These are phyloP conservation scores for Scarus forsteni DNA, from an alignment of 2,797 vertebrate species.

Conservation along the genomic window DNA sequence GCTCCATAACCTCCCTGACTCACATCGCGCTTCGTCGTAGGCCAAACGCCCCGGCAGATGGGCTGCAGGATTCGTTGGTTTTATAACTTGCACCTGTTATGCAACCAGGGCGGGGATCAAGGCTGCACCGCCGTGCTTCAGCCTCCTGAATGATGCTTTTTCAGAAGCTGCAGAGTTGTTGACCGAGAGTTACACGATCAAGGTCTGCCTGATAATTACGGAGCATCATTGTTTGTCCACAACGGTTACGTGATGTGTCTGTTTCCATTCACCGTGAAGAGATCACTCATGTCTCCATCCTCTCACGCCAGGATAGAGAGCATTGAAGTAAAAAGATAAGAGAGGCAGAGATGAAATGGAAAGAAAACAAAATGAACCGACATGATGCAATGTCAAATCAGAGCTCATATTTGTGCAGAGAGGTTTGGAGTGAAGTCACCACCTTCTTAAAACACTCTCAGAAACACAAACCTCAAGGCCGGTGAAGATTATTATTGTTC, in stretches of 20 bases:
- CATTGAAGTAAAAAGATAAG: neutral
- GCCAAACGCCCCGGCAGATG: slow-evolving; percentile 53
- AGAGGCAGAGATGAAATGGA: neutral
- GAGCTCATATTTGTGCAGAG: neutral
- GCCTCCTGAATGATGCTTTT: slow-evolving; percentile 4
- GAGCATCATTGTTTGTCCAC: slow-evolving; percentile 6
- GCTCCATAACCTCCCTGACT: slow-evolving; percentile 30
- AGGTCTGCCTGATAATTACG: slow-evolving; percentile 15
- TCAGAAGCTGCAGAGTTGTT: slow-evolving; percentile 7
- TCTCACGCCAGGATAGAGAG: slow-evolving; percentile 12
- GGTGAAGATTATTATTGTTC: too few relatives aligned
- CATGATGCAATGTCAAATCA: neutral
- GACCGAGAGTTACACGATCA: slow-evolving; percentile 10
- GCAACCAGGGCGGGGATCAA: slow-evolving; percentile 41
- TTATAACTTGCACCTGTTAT: slow-evolving; percentile 35
- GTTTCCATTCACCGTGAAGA: neutral
- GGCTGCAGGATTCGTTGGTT: slow-evolving; percentile 28
- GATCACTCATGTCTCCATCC: slow-evolving; percentile 17
- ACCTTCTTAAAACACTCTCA: neutral
- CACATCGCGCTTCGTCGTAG: slow-evolving; percentile 18
- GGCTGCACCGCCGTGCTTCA: slow-evolving; percentile 39
- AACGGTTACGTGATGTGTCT: slow-evolving; percentile 4
- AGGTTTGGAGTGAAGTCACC: neutral
- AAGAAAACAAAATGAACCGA: slow-evolving; percentile 4
- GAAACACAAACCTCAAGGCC: too few relatives aligned